Conservation (phyloP, 2,888 invertebrate species). For the Tanypteryx hageni region DNA sequence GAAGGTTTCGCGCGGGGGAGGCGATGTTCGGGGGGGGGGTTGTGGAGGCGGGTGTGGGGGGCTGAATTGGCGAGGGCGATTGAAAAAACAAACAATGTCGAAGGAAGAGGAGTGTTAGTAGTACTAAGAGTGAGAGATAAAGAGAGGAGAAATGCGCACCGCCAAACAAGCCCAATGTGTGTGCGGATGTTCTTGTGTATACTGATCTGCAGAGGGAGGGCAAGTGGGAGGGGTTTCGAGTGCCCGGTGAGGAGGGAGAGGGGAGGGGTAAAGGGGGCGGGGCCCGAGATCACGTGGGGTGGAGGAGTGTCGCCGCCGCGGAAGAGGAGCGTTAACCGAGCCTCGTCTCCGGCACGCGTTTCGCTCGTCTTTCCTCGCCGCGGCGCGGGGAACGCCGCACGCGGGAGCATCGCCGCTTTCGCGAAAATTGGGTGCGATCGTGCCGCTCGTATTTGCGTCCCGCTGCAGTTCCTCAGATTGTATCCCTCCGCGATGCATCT, state of each 20-base stretch:
- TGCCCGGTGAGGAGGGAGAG: not conserved
- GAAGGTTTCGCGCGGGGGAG: not conserved
- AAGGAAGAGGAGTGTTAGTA: constrained; percentile 48
- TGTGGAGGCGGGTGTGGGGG: constrained; percentile 53
- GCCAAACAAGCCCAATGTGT: constrained; percentile 21
- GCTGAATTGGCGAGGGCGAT: constrained; percentile 74
- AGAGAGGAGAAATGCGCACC: not conserved
- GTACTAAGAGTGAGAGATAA: not conserved
- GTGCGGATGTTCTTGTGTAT: not conserved
- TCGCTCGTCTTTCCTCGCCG: not conserved
- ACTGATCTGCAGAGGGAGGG: not conserved
- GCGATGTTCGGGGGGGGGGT: not conserved
- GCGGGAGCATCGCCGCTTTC: not conserved
- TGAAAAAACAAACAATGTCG: constrained; percentile 77
- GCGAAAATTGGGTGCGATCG: not conserved
- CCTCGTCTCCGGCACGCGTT: not conserved
- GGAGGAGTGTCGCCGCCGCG: not conserved
- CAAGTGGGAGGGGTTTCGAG: not conserved
- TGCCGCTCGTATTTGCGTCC: not conserved
- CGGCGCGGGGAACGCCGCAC: not conserved
- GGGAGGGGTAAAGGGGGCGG: not conserved
- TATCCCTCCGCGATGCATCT: not conserved
- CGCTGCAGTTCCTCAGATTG: not conserved
- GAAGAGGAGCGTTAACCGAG: not conserved
- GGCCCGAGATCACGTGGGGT: not conserved